These are phyloP conservation scores for Zosterops japonicus DNA, from an alignment of 2,113 vertebrate genomes.

Conservation along the genomic window DNA sequence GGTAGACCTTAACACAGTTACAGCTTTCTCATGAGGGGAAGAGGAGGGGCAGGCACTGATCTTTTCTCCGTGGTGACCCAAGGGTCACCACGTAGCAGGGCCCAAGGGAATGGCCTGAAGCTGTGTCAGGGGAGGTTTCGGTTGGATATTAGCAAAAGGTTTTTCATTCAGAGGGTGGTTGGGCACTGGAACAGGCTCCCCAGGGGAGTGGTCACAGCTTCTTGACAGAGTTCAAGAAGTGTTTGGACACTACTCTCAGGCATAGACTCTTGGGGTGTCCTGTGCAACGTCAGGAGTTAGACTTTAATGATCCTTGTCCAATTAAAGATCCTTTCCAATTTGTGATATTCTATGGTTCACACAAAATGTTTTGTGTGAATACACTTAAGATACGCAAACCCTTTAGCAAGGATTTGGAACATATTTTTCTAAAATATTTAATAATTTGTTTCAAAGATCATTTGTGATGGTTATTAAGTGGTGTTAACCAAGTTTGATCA, in stretches of 20 bases:
- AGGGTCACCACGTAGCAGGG: not conserved
- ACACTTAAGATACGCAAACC: not conserved
- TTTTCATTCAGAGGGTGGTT: rapidly evolving
- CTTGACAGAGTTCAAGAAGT: not conserved
- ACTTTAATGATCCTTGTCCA: not conserved
- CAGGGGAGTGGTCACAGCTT: not conserved
- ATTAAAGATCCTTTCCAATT: not conserved
- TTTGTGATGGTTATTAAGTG: not conserved
- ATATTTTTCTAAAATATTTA: not conserved
- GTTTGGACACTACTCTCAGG: not conserved
- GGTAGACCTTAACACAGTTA: rapidly evolving
- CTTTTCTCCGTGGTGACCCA: not conserved
- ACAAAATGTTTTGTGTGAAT: not conserved
- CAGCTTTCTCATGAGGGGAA: rapidly evolving
- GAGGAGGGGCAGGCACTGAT: not conserved
- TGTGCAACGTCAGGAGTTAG: not conserved
- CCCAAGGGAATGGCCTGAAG: not conserved
- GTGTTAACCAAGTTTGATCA: not conserved
- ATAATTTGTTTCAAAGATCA: not conserved
- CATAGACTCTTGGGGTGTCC: not conserved
- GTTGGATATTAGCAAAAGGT: not conserved
- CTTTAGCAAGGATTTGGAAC: not conserved
- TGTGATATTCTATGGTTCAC: not conserved
- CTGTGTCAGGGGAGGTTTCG: rapidly evolving
- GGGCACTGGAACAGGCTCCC: not conserved